Percentiles rank a stretch among this genome's conserved stretches.
These are phyloP conservation scores for Linepithema humile DNA, from an alignment of 1,140 invertebrate species.

Conservation along the genomic window DNA sequence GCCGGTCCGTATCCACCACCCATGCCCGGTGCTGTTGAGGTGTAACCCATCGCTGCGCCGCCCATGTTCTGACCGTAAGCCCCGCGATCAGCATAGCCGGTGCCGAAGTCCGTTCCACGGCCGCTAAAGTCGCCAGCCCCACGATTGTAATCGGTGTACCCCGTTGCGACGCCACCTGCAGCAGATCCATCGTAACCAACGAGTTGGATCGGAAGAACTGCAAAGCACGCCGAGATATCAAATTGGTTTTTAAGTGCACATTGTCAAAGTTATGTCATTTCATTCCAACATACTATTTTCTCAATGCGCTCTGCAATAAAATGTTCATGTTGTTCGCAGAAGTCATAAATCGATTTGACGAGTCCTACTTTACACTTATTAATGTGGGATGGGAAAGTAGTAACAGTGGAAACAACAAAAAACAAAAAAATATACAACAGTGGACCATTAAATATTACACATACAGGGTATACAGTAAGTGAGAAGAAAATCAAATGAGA, in stretches of 20 bases:
- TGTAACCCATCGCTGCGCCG: slow-evolving; percentile 81
- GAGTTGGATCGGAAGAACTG: slow-evolving; percentile 80
- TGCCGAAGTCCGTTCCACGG: slow-evolving; percentile 78
- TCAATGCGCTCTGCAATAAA: slow-evolving; percentile 49
- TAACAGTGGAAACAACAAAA: background rate
- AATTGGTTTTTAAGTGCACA: slow-evolving; percentile 65
- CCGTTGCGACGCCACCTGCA: slow-evolving; percentile 79
- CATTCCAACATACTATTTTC: slow-evolving; percentile 62
- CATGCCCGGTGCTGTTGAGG: slow-evolving; percentile 79
- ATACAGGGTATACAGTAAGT: background rate
- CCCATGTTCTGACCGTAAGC: slow-evolving; percentile 81
- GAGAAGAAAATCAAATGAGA: slow-evolving; percentile 61
- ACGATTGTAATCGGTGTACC: slow-evolving; percentile 82
- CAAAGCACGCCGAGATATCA: slow-evolving; percentile 70
- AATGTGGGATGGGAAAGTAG: background rate
- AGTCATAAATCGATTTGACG: background rate
- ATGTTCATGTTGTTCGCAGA: background rate
- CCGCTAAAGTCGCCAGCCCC: slow-evolving; percentile 81
- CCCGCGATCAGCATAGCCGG: slow-evolving; percentile 80
- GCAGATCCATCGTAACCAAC: slow-evolving; percentile 80
- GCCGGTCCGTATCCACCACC: slow-evolving; percentile 80
- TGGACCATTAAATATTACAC: background rate
- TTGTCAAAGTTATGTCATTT: slow-evolving; percentile 44
- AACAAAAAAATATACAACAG: background rate
- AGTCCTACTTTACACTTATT: background rate